These are phyloP conservation scores for Corythaixoides concolor DNA, from an alignment of 2,113 vertebrate genomes.

Conservation along the genomic window DNA sequence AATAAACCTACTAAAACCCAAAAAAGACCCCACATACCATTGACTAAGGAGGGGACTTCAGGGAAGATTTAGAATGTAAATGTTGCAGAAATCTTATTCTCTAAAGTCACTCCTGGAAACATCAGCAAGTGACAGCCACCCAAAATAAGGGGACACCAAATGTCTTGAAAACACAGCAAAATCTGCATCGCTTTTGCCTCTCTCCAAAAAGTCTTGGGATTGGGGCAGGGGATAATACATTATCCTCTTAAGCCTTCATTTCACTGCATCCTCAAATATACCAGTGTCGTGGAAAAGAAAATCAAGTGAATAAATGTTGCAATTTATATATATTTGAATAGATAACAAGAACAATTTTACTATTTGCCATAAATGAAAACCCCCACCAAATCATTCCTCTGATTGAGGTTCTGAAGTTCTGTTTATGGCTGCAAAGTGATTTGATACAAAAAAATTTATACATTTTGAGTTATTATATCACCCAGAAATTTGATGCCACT, in stretches of 20 bases:
- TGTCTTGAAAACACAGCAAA: neutral
- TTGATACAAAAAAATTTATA: constrained; percentile 30
- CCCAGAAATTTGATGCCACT: constrained; percentile 66
- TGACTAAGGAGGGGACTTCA: neutral
- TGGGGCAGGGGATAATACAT: neutral
- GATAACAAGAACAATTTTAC: constrained; percentile 60
- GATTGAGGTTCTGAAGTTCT: constrained; percentile 49
- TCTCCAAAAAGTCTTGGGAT: neutral
- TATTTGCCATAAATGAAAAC: constrained; percentile 41
- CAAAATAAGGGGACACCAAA: neutral
- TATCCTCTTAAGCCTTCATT: neutral
- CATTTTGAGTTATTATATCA: constrained; percentile 44
- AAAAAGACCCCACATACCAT: neutral
- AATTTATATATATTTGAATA: constrained; percentile 51
- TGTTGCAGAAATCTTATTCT: neutral
- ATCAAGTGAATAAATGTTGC: constrained; percentile 29
- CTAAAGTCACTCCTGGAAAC: neutral
- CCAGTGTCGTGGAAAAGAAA: neutral
- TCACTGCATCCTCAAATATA: neutral
- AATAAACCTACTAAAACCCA: neutral
- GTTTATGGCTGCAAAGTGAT: constrained; percentile 52
- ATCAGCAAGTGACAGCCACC: neutral
- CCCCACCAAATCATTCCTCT: constrained; percentile 11
- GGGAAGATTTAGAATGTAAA: neutral
- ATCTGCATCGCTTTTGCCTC: neutral